These are phyloP conservation scores for Ophion costatus DNA, from an alignment of 2,888 invertebrate species.

Conservation along the genomic window DNA sequence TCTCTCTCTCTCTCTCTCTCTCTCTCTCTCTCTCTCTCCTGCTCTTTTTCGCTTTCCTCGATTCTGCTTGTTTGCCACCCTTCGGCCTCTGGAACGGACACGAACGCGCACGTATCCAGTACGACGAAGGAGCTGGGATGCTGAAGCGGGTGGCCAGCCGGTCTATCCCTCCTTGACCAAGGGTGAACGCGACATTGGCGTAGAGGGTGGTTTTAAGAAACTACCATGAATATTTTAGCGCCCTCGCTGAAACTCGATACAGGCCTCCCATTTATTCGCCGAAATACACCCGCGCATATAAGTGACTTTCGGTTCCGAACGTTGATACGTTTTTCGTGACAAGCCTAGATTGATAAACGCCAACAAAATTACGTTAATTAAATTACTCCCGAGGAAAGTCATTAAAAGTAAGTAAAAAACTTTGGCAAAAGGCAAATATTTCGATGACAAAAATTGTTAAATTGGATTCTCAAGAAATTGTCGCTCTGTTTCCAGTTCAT, in stretches of 20 bases:
- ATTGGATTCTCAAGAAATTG: no score
- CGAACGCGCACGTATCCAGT: constrained; percentile 39
- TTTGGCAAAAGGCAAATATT: no score
- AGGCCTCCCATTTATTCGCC: background rate
- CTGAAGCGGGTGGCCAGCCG: constrained; percentile 57
- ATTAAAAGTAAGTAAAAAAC: no score
- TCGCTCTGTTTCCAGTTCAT: no score
- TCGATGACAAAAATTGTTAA: no score
- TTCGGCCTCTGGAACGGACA: constrained; percentile 40
- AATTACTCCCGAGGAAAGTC: no score
- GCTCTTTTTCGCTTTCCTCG: constrained; percentile 65
- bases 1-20: constrained; percentile 2
- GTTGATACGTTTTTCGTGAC: background rate
- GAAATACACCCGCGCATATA: background rate
- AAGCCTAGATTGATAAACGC: no score
- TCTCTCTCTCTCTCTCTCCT: constrained; percentile 50
- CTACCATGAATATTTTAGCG: constrained; percentile 69
- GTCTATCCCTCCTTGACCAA: constrained; percentile 73
- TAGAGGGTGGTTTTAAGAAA: constrained; percentile 71
- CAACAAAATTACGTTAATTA: no score
- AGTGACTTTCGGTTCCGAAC: background rate
- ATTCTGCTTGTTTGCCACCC: constrained; percentile 58
- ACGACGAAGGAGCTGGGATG: constrained; percentile 60
- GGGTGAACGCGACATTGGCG: constrained; percentile 76
- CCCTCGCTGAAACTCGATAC: constrained; percentile 36